Conservation (phyloP, 2,888 invertebrate species). For the Apocheima hispidaria region DNA sequence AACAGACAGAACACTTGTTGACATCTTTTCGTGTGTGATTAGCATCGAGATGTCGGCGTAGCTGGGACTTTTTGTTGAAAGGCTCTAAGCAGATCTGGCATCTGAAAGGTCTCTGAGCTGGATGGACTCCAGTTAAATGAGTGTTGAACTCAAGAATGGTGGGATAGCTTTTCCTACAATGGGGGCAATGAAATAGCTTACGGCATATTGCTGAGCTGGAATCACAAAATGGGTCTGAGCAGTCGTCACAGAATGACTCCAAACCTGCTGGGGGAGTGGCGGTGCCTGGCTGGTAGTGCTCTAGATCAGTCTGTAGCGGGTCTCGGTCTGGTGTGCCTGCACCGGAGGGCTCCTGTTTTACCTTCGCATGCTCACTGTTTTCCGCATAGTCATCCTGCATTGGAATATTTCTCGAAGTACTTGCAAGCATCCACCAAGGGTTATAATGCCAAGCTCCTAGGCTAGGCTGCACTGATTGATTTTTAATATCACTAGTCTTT, state of each 20-base stretch:
- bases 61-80: constrained; percentile 81
- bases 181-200: constrained; percentile 84
- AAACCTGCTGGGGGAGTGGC: constrained; percentile 77
- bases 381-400: constrained; percentile 81
- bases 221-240: constrained; percentile 84
- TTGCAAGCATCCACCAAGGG: constrained; percentile 85
- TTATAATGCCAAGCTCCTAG: constrained; percentile 83
- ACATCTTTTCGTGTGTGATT: constrained; percentile 84
- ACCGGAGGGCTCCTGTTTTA: constrained; percentile 79
- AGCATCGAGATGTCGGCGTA: constrained; percentile 82
- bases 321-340: constrained; percentile 78
- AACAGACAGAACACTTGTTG: constrained; percentile 84
- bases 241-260: constrained; percentile 83
- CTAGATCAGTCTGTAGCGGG: constrained; percentile 72
- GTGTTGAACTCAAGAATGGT: constrained; percentile 84
- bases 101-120: constrained; percentile 83
- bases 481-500: constrained; percentile 78
- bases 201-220: constrained; percentile 77
- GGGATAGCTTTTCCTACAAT: constrained; percentile 84
- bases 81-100: constrained; percentile 85
- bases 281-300: constrained; percentile 68
- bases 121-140: constrained; percentile 83
- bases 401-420: constrained; percentile 78
- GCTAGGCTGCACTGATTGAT: constrained; percentile 71
- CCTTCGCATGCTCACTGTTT: constrained; percentile 75